Conservation (phyloP, 2,888 invertebrate genomes). For the Drosophila ustulata region DNA sequence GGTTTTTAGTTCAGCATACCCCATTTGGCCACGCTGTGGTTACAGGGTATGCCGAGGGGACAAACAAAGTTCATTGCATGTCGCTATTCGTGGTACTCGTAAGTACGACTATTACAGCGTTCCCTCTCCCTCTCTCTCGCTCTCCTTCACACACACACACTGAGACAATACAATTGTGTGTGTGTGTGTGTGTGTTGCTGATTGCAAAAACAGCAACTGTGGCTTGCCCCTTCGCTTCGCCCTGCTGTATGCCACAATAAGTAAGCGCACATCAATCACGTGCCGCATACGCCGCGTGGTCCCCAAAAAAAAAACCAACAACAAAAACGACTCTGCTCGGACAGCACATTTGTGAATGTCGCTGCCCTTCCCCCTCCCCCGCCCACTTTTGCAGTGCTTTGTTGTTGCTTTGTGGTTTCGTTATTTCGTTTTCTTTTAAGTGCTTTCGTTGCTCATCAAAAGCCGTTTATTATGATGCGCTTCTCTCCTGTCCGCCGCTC, state of each 20-base stretch:
- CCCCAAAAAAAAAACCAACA: neutral
- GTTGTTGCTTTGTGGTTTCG: constrained; percentile 41
- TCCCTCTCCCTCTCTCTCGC: neutral
- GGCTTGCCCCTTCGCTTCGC: neutral
- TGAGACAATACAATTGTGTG: constrained; percentile 21
- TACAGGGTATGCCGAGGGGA: constrained; percentile 23
- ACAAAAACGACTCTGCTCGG: constrained; percentile 17
- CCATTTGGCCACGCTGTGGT: neutral
- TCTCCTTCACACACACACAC: constrained; percentile 20
- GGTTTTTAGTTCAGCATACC: neutral
- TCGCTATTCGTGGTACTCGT: constrained; percentile 14
- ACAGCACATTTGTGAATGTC: constrained; percentile 9
- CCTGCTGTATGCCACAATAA: constrained; percentile 47
- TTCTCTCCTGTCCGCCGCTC: constrained; percentile 29
- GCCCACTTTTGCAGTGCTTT: neutral
- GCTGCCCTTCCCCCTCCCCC: neutral
- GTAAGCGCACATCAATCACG: constrained; percentile 70
- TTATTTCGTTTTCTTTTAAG: constrained; percentile 48
- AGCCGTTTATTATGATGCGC: constrained; percentile 73
- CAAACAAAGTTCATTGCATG: constrained; percentile 28
- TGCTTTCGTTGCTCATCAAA: constrained; percentile 65
- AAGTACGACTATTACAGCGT: constrained; percentile 29
- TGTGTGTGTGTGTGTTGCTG: constrained; percentile 18
- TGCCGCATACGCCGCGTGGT: constrained; percentile 34
- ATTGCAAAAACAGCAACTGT: constrained; percentile 38